Evolutionary conservation across 2,888 invertebrate species (phyloP).

Genomic region (Andrena praecox): DNA sequence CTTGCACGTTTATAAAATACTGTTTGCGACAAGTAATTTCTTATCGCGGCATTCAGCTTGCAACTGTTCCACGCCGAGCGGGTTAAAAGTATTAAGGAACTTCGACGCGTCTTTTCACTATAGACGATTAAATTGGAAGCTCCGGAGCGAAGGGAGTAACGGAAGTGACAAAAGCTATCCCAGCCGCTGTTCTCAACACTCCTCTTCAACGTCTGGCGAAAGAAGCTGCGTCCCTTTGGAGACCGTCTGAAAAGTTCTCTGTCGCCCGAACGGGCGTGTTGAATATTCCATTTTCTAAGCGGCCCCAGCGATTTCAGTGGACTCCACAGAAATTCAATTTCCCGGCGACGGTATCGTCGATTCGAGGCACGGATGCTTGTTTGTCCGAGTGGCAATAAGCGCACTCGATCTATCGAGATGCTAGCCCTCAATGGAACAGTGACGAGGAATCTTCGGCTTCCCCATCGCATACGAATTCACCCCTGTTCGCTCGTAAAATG

Average conservation of each 20-base stretch:
- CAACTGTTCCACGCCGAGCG: too few relatives aligned
- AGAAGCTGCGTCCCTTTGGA: not conserved
- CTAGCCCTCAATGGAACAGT: not conserved
- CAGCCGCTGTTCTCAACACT: not conserved
- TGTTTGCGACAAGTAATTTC: too few relatives aligned
- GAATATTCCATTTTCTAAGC: not conserved
- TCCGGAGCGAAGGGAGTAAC: not conserved
- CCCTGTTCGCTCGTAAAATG: not conserved
- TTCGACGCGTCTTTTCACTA: not conserved
- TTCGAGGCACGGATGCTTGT: not conserved
- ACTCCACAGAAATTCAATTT: conserved; percentile 12
- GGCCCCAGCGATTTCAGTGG: not conserved
- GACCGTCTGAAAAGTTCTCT: not conserved
- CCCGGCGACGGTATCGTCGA: not conserved
- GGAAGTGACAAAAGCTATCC: not conserved
- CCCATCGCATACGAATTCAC: not conserved
- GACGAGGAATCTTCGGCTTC: conserved; percentile 1
- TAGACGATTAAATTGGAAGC: conserved; percentile 2
- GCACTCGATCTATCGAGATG: not conserved
- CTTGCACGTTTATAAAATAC: too few relatives aligned
- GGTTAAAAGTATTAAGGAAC: too few relatives aligned
- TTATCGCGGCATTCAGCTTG: too few relatives aligned
- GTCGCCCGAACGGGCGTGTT: not conserved
- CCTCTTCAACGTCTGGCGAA: not conserved
- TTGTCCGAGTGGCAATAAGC: conserved; percentile 9